A percentile compares a stretch with the other conserved stretches of the same genome.
Evolutionary conservation across 1,140 invertebrate species (phyloP).

Genomic region (Caenorhabditis brenneri): DNA sequence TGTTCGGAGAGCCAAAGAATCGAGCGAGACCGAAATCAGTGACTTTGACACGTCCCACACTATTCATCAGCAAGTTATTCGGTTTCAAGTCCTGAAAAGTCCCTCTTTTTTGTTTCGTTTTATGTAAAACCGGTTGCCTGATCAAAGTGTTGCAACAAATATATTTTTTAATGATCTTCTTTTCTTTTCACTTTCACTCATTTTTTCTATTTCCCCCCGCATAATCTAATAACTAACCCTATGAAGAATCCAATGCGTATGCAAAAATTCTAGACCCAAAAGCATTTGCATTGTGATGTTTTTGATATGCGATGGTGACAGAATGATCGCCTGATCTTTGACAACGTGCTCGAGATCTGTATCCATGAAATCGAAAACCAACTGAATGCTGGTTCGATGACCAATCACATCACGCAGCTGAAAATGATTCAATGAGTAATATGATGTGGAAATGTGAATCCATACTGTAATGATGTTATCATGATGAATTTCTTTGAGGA

Average conservation of each 20-base stretch:
- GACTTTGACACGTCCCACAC: slow-evolving; percentile 85
- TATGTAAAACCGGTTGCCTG: background rate
- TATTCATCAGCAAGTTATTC: slow-evolving; percentile 94
- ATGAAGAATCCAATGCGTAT: slow-evolving; percentile 94
- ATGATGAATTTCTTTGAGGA: slow-evolving; percentile 93
- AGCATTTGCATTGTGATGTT: slow-evolving; percentile 93
- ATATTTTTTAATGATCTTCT: background rate
- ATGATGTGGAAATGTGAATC: too few species aligned
- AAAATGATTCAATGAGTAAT: background rate
- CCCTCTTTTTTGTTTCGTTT: too few species aligned
- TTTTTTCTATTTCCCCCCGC: too few species aligned
- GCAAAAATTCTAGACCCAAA: slow-evolving; percentile 91
- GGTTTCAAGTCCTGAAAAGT: slow-evolving; percentile 90
- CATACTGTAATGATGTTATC: slow-evolving; percentile 87
- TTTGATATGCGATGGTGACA: slow-evolving; percentile 92
- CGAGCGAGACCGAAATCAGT: slow-evolving; percentile 98
- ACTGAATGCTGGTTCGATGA: slow-evolving; percentile 94
- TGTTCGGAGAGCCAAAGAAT: slow-evolving; percentile 91
- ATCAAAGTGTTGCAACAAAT: background rate
- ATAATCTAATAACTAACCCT: too few species aligned
- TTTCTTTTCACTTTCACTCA: background rate
- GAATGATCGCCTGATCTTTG: slow-evolving; percentile 79
- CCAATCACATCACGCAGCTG: slow-evolving; percentile 89
- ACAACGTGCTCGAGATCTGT: slow-evolving; percentile 88
- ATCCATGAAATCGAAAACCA: slow-evolving; percentile 99